Evolutionary conservation across 2,113 vertebrate species (phyloP).

Genomic region (Scomber colias): DNA sequence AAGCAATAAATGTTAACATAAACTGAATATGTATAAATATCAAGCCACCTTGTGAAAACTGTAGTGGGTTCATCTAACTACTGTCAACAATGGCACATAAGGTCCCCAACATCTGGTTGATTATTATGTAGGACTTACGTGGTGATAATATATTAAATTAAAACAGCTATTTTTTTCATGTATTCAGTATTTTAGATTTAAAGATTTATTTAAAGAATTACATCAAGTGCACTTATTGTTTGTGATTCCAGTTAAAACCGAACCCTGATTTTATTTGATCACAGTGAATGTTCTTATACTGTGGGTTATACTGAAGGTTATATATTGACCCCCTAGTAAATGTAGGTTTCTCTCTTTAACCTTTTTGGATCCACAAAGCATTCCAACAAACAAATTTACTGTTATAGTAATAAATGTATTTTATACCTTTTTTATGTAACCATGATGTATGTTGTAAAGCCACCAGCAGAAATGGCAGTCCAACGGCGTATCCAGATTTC

Average conservation of each 20-base stretch:
- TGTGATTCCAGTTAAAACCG: neutral
- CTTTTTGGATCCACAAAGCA: neutral
- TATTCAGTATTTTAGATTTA: neutral
- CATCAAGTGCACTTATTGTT: too few species aligned
- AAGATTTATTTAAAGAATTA: too few species aligned
- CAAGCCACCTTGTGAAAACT: too few species aligned
- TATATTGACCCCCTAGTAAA: neutral
- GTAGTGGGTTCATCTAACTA: too few species aligned
- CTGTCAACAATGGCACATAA: too few species aligned
- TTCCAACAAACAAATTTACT: neutral
- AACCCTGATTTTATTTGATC: neutral
- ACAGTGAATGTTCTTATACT: neutral
- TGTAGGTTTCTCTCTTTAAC: neutral
- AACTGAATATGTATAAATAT: too few species aligned
- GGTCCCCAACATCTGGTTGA: too few species aligned
- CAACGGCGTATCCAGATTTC: slow-evolving; percentile 1
- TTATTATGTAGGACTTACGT: too few species aligned
- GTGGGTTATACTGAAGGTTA: neutral
- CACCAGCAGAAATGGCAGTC: slow-evolving; percentile 13
- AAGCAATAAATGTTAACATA: too few species aligned
- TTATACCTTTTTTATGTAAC: neutral
- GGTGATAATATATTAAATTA: too few species aligned
- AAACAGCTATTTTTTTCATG: neutral
- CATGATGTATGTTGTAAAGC: neutral
- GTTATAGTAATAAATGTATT: slow-evolving; percentile 5